A percentile compares a stretch with the other conserved stretches of the same genome.
Evolutionary conservation across 1,140 invertebrate species (phyloP).

Genomic region (Bombus balteatus): DNA sequence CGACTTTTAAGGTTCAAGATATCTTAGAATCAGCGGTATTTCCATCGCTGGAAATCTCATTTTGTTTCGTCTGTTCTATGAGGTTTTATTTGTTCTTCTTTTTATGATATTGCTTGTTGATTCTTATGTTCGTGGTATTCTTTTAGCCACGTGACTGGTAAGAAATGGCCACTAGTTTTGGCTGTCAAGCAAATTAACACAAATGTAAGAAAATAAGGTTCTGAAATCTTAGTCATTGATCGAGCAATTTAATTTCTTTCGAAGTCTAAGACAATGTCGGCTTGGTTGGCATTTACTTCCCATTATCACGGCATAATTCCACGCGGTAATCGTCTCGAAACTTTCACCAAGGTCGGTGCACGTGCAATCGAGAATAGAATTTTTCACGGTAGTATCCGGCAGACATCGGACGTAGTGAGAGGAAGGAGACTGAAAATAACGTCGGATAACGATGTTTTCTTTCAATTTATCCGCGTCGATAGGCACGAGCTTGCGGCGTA

Average conservation of each 20-base stretch:
- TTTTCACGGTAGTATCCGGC: conserved; percentile 19
- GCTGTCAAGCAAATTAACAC: neutral
- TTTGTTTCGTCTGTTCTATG: too few relatives aligned
- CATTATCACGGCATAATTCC: conserved; percentile 16
- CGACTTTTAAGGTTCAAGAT: neutral
- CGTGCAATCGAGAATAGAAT: conserved; percentile 1
- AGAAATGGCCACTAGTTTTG: too few relatives aligned
- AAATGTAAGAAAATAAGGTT: neutral
- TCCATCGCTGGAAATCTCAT: too few relatives aligned
- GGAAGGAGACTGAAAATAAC: conserved; percentile 53
- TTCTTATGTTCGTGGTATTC: too few relatives aligned
- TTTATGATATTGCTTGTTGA: too few relatives aligned
- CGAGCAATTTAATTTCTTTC: neutral
- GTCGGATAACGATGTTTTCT: conserved; percentile 64
- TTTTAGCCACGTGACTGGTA: too few relatives aligned
- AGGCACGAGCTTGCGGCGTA: conserved; percentile 29
- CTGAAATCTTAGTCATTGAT: neutral
- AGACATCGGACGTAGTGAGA: neutral
- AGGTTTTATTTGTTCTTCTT: too few relatives aligned
- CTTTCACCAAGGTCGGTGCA: neutral
- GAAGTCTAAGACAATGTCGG: too few relatives aligned
- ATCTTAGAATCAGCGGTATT: too few relatives aligned
- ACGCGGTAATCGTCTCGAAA: neutral
- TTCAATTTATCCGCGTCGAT: conserved; percentile 63
- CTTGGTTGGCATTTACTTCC: neutral